Conservation (phyloP, 1,140 invertebrate species). For the Bombus ignitus region DNA sequence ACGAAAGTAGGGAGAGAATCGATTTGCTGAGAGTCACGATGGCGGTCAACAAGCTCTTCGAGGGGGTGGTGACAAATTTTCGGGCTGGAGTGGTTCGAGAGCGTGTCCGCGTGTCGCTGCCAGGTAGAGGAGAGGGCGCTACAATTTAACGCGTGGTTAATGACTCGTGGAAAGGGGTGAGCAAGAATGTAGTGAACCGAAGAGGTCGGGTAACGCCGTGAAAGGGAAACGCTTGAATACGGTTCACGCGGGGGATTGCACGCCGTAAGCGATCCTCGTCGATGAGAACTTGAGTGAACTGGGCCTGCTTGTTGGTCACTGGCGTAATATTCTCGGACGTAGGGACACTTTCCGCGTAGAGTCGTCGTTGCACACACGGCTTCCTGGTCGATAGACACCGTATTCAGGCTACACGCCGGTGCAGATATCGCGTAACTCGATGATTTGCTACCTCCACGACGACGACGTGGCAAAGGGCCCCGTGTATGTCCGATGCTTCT, state of each 20-base stretch:
- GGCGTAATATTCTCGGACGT: conserved; percentile 70
- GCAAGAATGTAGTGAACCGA: conserved; percentile 66
- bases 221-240: conserved; percentile 69
- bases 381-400: conserved; percentile 76
- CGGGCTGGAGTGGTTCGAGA: not conserved
- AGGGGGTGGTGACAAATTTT: conserved; percentile 10
- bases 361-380: conserved; percentile 55
- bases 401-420: conserved; percentile 10
- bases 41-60: not conserved
- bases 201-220: conserved; percentile 62
- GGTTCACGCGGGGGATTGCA: conserved; percentile 56
- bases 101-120: not conserved
- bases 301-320: not conserved
- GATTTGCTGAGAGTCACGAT: not conserved
- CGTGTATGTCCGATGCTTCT: not conserved
- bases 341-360: conserved; percentile 44
- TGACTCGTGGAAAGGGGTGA: conserved; percentile 66
- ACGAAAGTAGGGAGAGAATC: not conserved
- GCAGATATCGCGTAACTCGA: conserved; percentile 61
- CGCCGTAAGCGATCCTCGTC: conserved; percentile 12
- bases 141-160: conserved; percentile 66
- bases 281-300: conserved; percentile 38
- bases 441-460: conserved; percentile 54
- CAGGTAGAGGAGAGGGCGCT: not conserved
- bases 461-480: conserved; percentile 23